Conservation (phyloP, 2,888 invertebrate species). For the Creontiades dilutus region DNA sequence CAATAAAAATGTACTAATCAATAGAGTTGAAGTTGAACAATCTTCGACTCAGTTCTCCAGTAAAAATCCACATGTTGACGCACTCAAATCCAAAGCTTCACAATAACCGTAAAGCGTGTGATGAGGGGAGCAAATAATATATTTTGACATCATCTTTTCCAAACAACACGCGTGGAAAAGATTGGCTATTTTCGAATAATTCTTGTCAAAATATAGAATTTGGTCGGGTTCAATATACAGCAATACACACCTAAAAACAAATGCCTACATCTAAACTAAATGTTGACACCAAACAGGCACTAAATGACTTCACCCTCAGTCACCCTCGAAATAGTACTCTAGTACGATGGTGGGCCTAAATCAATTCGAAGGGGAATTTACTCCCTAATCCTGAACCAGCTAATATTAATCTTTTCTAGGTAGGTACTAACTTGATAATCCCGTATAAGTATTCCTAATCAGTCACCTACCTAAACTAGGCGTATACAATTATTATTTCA, state of each 20-base stretch:
- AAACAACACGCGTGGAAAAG: background rate
- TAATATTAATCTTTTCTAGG: too few relatives aligned
- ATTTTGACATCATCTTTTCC: conserved; percentile 54
- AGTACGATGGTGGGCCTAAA: conserved; percentile 38
- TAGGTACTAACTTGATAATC: too few relatives aligned
- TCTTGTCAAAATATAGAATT: conserved; percentile 68
- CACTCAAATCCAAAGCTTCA: conserved; percentile 66
- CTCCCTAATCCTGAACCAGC: background rate
- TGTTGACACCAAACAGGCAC: conserved; percentile 74
- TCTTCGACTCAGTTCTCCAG: background rate
- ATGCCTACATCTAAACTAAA: conserved; percentile 73
- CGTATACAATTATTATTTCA: too few relatives aligned
- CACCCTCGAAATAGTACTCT: conserved; percentile 57
- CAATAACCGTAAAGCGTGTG: conserved; percentile 67
- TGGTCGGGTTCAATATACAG: conserved; percentile 70
- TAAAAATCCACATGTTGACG: conserved; percentile 37
- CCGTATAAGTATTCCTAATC: too few relatives aligned
- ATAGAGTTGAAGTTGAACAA: background rate
- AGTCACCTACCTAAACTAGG: too few relatives aligned
- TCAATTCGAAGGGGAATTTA: background rate
- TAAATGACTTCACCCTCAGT: conserved; percentile 67
- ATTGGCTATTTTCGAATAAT: background rate
- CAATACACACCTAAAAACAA: conserved; percentile 73
- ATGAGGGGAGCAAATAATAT: conserved; percentile 57
- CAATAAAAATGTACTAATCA: too few relatives aligned